These are phyloP conservation scores for Gallinago paraguaiae DNA, from an alignment of 2,113 vertebrate species.

Conservation along the genomic window DNA sequence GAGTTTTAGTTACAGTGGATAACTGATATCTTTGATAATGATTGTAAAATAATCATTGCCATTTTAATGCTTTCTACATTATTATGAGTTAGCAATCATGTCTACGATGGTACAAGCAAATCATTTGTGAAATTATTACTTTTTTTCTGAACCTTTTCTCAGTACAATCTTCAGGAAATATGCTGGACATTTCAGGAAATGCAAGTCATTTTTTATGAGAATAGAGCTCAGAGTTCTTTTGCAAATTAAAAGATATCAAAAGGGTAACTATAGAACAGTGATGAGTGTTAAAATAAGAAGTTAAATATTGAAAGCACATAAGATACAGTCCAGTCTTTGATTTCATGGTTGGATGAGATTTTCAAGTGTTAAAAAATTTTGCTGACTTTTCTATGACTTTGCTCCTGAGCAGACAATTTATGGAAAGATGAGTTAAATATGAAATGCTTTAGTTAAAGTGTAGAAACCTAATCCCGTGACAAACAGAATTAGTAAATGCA, in stretches of 20 bases:
- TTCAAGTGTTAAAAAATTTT: not conserved
- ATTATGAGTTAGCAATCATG: not conserved
- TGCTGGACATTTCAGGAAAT: not conserved
- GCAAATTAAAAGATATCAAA: not conserved
- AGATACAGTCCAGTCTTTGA: not conserved
- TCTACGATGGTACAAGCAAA: not conserved
- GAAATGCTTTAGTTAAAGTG: not conserved
- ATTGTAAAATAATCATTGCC: not conserved
- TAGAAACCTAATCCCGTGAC: not conserved
- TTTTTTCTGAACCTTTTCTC: not conserved
- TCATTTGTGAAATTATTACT: not conserved
- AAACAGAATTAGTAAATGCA: not conserved
- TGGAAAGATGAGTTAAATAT: not conserved
- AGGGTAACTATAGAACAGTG: not conserved
- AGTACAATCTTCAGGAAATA: not conserved
- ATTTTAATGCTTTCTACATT: not conserved
- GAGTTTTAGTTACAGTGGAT: not conserved
- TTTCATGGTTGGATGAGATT: not conserved
- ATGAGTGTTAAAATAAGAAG: not conserved
- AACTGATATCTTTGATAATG: not conserved
- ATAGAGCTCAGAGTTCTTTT: not conserved
- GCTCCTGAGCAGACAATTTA: not conserved
- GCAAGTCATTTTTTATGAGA: not conserved
- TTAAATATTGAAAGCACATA: not conserved
- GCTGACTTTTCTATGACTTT: not conserved